These are phyloP conservation scores for Epinephelus moara DNA, from an alignment of 2,113 vertebrate genomes.

Conservation along the genomic window DNA sequence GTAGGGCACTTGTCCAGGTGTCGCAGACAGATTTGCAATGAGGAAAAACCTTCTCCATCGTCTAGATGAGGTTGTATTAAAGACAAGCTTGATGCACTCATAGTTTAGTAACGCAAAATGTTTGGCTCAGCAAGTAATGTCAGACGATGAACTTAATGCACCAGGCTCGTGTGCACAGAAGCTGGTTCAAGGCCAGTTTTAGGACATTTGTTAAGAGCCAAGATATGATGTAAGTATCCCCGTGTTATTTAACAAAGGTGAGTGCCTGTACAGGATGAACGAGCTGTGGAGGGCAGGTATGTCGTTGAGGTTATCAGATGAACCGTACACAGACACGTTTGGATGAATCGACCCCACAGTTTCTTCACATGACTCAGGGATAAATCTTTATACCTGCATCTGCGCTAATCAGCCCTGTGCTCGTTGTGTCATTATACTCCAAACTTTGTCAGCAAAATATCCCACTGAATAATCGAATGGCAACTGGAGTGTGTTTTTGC, in stretches of 20 bases:
- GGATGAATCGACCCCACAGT: background rate
- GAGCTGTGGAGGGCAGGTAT: constrained; percentile 4
- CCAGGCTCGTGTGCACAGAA: background rate
- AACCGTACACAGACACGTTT: background rate
- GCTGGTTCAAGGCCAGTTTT: constrained; percentile 56
- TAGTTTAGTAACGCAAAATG: constrained; percentile 37
- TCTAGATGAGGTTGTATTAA: constrained; percentile 51
- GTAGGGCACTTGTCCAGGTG: constrained; percentile 47
- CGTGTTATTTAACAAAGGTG: constrained; percentile 29
- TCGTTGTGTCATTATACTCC: background rate
- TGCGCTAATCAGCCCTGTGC: background rate
- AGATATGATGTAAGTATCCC: constrained; percentile 23
- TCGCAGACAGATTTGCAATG: constrained; percentile 49
- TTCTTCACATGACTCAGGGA: background rate
- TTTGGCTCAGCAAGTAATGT: constrained; percentile 59
- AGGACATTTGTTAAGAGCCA: constrained; percentile 33
- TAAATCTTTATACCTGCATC: background rate
- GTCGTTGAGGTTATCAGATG: constrained; percentile 7
- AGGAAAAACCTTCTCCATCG: constrained; percentile 48
- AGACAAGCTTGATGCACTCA: constrained; percentile 44
- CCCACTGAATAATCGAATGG: background rate
- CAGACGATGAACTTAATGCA: constrained; percentile 4
- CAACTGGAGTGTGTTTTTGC: background rate
- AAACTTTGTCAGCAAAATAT: constrained; percentile 8
- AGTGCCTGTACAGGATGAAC: background rate